Evolutionary conservation across 2,113 vertebrate genomes (phyloP), one percentile per base, ranked within the genome.

Genomic region (Marmota flaviventris): DNA sequence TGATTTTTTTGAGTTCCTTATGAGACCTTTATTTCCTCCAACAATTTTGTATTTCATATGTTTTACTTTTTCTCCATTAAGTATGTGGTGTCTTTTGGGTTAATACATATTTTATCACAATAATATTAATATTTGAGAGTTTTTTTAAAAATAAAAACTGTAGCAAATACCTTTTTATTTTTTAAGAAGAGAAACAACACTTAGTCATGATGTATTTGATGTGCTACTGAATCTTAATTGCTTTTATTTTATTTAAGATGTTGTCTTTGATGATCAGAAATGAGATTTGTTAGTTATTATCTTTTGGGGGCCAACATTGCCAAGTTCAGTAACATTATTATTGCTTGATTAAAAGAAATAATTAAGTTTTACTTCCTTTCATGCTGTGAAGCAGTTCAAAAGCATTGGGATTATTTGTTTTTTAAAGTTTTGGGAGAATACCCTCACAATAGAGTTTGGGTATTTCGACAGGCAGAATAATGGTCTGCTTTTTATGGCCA

Each of bases 331-430:
- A 89, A 73, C 89, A 70, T 93, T 85, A 85, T 82, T 77, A 61
- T 53, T 53, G 29, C 18, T 91, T 94, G 70, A 95, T 97, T 89
- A 95, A 94, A 95, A 90, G 29, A 91, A 96, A 90, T 94, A 92
- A 95, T 84, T 96, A 96, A 89, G 53, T 81, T 95, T 97, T 89
- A 70, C 51, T 88, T 85, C 10, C 42, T 90, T 90, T 45, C 42
- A 89, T 95, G 61, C 58, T 93, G 25, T 34, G 78, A 85, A 42
- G 8, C 42, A 83, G 17, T 96, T 96, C 61, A 94, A 67, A 94
- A 97, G 29, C 61, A 69, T 73, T 72, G 63, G 32, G 84, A 78
- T 94, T 67, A 63, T 79, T 87, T 89, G 56, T 56, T 94, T 27
- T 92, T 75, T 89, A 96, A 75, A 76, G 37, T 75, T 95, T 96